Conservation (phyloP, 92 coral and sea anemone genomes). For the Palythoa heliodiscus region DNA sequence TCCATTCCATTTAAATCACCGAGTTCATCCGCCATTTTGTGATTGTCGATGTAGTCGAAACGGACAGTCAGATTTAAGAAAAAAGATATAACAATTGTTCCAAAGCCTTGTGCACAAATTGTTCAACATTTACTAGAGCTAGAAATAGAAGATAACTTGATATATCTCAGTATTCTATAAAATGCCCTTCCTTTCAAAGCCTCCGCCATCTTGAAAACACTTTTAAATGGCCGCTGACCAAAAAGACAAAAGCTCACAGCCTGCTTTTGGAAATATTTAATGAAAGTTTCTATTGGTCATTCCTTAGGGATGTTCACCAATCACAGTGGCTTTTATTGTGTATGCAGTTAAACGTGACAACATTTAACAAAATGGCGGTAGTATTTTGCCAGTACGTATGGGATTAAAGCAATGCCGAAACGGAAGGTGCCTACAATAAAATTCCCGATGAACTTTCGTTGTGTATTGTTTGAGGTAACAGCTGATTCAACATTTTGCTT, state of each 20-base stretch:
- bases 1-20: conserved; percentile 70
- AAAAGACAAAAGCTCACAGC: not conserved
- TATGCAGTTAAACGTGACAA: not conserved
- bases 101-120: not conserved
- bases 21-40: conserved; percentile 60
- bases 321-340: not conserved
- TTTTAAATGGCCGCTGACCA: conserved; percentile 10
- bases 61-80: not conserved
- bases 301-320: not conserved
- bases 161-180: not conserved
- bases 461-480: not conserved
- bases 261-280: not conserved
- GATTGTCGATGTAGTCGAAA: not conserved
- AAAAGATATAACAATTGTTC: not conserved
- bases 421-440: conserved; percentile 58
- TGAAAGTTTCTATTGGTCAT: not conserved
- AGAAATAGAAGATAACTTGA: too few relatives aligned
- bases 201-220: conserved; percentile 34
- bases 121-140: not conserved
- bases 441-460: not conserved
- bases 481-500: not conserved
- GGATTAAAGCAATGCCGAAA: conserved; percentile 59
- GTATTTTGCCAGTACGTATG: not conserved
- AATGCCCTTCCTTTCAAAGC: not conserved
- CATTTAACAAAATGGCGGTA: conserved; percentile 9